phyloP scores from a whole-genome alignment of 2,888 invertebrate genomes.

The Amphipyra tragopoginis region DNA sequence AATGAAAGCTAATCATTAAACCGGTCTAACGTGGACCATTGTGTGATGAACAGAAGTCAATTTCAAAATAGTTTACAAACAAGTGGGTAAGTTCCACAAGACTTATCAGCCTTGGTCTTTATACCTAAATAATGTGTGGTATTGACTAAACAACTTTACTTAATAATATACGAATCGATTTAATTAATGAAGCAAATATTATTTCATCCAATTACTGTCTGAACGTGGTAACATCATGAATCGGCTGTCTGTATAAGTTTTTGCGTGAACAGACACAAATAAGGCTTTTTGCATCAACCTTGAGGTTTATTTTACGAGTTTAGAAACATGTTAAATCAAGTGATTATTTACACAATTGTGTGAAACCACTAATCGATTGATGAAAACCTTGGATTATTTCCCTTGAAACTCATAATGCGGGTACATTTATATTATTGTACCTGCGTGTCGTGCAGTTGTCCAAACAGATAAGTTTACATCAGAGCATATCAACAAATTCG shows the following conservation, averaged over 20 bases:
- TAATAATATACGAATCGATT: background rate
- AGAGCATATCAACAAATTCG: conserved; percentile 53
- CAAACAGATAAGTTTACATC: conserved; percentile 53
- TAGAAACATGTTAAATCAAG: conserved; percentile 41
- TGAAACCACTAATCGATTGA: conserved; percentile 54
- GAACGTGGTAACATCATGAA: conserved; percentile 22
- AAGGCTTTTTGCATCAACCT: conserved; percentile 44
- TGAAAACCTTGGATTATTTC: conserved; percentile 51
- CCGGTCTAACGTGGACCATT: conserved; percentile 10
- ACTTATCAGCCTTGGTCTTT: too few species aligned
- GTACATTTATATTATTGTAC: conserved; percentile 49
- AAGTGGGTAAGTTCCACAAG: background rate
- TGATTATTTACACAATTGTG: conserved; percentile 58
- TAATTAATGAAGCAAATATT: conserved; percentile 29
- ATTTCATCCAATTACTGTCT: conserved; percentile 35
- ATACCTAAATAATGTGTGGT: conserved; percentile 6
- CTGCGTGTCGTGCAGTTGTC: conserved; percentile 45
- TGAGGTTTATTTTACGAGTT: conserved; percentile 43
- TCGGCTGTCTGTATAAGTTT: conserved; percentile 25
- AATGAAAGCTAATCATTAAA: conserved; percentile 19
- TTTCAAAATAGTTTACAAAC: conserved; percentile 8
- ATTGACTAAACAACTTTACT: conserved; percentile 9
- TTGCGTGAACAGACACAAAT: conserved; percentile 39
- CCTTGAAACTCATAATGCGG: conserved; percentile 44
- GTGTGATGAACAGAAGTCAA: conserved; percentile 22